Evolutionary conservation across 2,113 vertebrate species (phyloP), one percentile per base, ranked within the genome.

Genomic region (Cichladusa arquata): DNA sequence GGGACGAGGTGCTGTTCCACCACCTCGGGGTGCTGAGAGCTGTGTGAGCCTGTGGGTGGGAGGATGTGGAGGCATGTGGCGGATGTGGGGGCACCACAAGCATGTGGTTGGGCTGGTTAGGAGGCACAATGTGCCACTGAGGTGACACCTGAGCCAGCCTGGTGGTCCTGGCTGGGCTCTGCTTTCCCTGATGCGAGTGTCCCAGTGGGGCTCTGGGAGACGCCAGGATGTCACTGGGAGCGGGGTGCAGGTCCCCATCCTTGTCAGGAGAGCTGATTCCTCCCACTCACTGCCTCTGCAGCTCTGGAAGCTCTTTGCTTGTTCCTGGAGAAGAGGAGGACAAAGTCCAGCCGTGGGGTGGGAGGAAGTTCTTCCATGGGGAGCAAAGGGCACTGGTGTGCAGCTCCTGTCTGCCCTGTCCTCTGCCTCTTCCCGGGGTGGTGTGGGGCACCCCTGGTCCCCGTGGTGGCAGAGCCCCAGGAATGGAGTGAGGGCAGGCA

Each of bases 401-500:
- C 0, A 1, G 40, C n/a, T 66, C 42, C 53, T 5, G 8, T 15
- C 14, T 26, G 62, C 31, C 40, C 1, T 0, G 26, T 60, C 53
- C 19, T 74, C 24, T 0, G 1, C 47, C 0, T 0, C 47, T 47
- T 61, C 19, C 54, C 2, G 2, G 48, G 4, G 17, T 19, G 14
- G 6, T 6, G 8, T 25, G 24, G 38, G 54, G 34, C 40, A 53
- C 40, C 54, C 70, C 34, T 44, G 76, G 31, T 9, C 58, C 50
- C 77, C 11, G 44, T 12, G 36, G 44, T 10, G 9, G 58, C 54
- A 61, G 40, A 76, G 9, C 47, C 54, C 34, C 20, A 22, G 54
- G 47, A 54, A 8, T 3, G 26, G 31, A 70, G 34, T 12, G 25
- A 60, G 79, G 70, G 51, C 56, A n/a, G 57, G 38, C 53, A 50